These are phyloP conservation scores for Mimachlamys varia DNA, from an alignment of 2,888 invertebrate genomes.

Conservation along the genomic window DNA sequence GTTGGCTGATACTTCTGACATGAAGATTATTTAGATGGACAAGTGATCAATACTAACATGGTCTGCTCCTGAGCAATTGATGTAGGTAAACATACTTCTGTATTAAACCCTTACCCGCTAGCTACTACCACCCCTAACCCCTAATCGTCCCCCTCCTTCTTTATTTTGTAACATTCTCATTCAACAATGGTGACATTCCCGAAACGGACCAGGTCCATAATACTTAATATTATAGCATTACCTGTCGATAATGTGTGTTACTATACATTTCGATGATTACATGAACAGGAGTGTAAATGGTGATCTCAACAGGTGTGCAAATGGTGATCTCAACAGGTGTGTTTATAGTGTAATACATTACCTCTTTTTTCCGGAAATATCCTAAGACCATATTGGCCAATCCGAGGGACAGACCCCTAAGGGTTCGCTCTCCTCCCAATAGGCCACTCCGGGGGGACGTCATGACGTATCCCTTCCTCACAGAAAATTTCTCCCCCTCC, in stretches of 20 bases:
- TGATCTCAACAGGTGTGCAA: background rate
- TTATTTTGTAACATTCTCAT: no score
- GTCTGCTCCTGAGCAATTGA: no score
- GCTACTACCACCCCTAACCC: no score
- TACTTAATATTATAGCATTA: background rate
- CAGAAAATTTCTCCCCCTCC: slow-evolving; percentile 7
- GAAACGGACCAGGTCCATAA: no score
- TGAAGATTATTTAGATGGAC: no score
- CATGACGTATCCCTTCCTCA: background rate
- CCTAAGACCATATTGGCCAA: background rate
- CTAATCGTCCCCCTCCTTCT: no score
- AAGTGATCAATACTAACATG: no score
- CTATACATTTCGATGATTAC: background rate
- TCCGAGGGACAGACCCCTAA: background rate
- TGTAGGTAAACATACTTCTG: no score
- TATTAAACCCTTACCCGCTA: no score
- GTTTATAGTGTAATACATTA: background rate
- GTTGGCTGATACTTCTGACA: background rate
- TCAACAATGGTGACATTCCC: no score
- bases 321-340: background rate
- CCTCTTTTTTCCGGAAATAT: slow-evolving; percentile 19
- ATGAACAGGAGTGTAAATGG: background rate
- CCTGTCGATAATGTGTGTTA: background rate
- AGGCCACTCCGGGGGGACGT: background rate
- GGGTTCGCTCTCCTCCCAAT: background rate